phyloP scores from a whole-genome alignment of 2,113 vertebrate genomes.

The Microcebus lehilahytsara region DNA sequence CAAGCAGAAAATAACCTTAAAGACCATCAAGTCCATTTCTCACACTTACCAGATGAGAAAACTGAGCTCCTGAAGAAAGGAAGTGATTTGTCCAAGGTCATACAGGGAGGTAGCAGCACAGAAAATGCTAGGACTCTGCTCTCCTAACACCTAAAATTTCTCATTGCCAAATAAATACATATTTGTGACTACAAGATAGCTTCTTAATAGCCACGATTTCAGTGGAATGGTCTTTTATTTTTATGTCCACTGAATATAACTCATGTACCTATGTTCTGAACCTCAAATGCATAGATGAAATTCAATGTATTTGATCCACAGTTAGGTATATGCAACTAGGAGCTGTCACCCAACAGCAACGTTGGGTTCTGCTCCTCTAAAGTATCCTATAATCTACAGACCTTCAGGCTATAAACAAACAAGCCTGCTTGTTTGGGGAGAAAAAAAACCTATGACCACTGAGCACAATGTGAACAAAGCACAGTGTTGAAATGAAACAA shows the following conservation, averaged over 20 bases:
- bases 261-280: background rate
- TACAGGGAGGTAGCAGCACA: background rate
- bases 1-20: background rate
- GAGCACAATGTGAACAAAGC: background rate
- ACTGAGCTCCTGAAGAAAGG: background rate
- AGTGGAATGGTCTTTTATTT: background rate
- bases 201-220: background rate
- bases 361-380: background rate
- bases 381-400: background rate
- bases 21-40: background rate
- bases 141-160: background rate
- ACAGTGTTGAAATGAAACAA: background rate
- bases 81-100: background rate
- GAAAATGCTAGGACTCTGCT: background rate
- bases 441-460: background rate
- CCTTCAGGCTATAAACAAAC: background rate
- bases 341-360: background rate
- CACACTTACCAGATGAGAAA: conserved; percentile 22
- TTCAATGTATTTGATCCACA: background rate
- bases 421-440: background rate
- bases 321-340: background rate
- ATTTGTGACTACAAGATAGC: background rate
- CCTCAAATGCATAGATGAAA: background rate
- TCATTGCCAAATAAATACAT: background rate
- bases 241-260: background rate